Percentiles rank a stretch among this genome's conserved stretches.
Conservation (phyloP, 1,140 invertebrate species). For the Arion vulgaris region DNA sequence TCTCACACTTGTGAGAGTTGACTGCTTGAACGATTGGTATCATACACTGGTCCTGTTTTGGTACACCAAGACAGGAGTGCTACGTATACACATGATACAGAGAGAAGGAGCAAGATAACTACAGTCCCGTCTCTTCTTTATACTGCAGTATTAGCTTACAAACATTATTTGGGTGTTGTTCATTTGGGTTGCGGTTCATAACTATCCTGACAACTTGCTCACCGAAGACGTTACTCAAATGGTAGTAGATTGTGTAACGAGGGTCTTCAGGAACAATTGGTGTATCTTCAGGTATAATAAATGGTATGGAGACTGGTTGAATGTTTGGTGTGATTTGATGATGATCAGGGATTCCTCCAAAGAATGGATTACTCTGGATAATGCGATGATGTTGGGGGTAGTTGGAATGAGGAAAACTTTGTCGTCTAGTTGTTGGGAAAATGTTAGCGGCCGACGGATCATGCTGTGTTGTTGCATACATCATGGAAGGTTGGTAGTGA, state of each 20-base stretch:
- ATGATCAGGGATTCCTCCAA: background rate
- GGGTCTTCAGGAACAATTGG: slow-evolving; percentile 77
- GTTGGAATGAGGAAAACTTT: background rate
- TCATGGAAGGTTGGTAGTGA: background rate
- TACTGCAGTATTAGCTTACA: slow-evolving; percentile 73
- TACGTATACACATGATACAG: background rate
- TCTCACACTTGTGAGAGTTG: background rate
- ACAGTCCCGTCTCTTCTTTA: slow-evolving; percentile 1
- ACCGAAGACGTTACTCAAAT: slow-evolving; percentile 89
- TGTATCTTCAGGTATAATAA: slow-evolving; percentile 56
- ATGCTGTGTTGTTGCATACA: background rate
- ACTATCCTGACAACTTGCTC: slow-evolving; percentile 88
- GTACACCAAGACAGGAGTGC: background rate
- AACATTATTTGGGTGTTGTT: slow-evolving; percentile 89
- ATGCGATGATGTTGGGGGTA: background rate
- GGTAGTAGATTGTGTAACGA: slow-evolving; percentile 84
- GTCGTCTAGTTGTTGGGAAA: background rate
- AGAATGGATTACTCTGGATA: background rate
- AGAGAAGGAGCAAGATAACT: background rate
- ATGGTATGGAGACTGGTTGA: background rate
- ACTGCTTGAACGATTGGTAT: background rate
- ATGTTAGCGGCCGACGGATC: background rate
- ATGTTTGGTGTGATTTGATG: background rate
- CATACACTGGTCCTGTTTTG: background rate
- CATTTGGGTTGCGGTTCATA: slow-evolving; percentile 88